Base-by-base conservation (phyloP, 2,797 vertebrate species). In the Sebastes kiyomatsui region DNA sequence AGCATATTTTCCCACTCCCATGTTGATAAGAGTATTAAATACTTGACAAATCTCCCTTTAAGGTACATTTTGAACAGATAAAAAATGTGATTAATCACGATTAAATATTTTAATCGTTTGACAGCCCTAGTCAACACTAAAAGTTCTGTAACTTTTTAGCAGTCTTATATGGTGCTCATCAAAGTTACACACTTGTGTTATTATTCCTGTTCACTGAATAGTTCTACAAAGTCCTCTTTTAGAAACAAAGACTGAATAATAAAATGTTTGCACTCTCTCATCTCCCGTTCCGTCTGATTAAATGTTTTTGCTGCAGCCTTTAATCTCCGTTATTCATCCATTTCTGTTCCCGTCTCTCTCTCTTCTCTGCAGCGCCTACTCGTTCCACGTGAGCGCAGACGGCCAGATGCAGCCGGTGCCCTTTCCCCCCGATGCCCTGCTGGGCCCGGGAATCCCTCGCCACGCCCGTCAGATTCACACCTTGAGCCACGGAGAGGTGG, bases 401-500 rank as follows among this genome's bases (percentile, higher is more conserved):
- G 96, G 97, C 8, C 97, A 97, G 94, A 97, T 97, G 97, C 97
- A 97, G 90, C 97, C 97, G 0, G 97, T 97, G 59, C 97, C 97
- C 42, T 97, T 97, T 62, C 97, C 97, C 33, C 96, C 96, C 0
- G 97, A 97, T 0, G 96, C 97, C 81, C 96, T 97, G 78, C 95
- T 97, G 61, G 97, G 97, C 23, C 96, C 96, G 0, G 96, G 96
- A n/a, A 97, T 97, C 86, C 96, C 97, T 54, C 95, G 96, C 14
- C 97, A 97, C 5, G 97, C 97, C 72, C 96, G 97, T 27, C 97
- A 97, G 94, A 97, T 97, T 89, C 97, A 97, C 91, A 97, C 95
- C 8, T 95, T 97, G 83, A 97, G 90, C 93, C 97, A 97, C 5
- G 96, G 97, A 1, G 97, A 97, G 83, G 97, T 97, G 88, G 96